These are phyloP conservation scores for Ladona fulva DNA, from an alignment of 1,140 invertebrate species.

Conservation along the genomic window DNA sequence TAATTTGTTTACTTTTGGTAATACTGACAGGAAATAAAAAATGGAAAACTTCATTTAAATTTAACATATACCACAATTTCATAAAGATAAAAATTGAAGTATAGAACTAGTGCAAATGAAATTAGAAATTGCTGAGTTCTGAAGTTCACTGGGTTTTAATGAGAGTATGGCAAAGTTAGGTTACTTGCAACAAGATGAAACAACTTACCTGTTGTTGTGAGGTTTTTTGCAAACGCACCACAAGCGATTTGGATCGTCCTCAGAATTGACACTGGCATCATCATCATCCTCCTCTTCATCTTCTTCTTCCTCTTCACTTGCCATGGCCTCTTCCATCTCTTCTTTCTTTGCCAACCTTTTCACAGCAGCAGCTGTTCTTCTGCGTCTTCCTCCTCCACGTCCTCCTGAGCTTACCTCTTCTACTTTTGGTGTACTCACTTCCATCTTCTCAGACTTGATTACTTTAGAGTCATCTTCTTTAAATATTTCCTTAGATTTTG, in stretches of 20 bases:
- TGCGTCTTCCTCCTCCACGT: not conserved
- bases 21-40: too few relatives aligned
- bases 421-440: constrained; percentile 33
- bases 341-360: constrained; percentile 21
- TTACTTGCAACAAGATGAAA: not conserved
- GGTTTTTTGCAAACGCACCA: constrained; percentile 95
- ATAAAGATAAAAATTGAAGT: too few relatives aligned
- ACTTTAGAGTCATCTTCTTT: not conserved
- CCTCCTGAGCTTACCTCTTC: constrained; percentile 22
- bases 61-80: too few relatives aligned
- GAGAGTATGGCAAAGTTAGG: too few relatives aligned
- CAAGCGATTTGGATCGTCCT: constrained; percentile 87
- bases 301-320: constrained; percentile 25
- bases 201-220: constrained; percentile 68
- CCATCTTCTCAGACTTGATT: constrained; percentile 20
- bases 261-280: constrained; percentile 60
- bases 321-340: constrained; percentile 26
- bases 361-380: not conserved
- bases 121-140: too few relatives aligned
- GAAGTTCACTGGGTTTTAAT: too few relatives aligned
- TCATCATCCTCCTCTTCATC: constrained; percentile 37
- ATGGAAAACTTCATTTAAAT: too few relatives aligned
- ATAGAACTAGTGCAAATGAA: too few relatives aligned
- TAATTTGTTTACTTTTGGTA: too few relatives aligned
- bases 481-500: not conserved